A percentile compares a stretch with the other conserved stretches of the same genome.
Conservation (phyloP, 2,113 vertebrate genomes). For the Nothoprocta perdicaria region DNA sequence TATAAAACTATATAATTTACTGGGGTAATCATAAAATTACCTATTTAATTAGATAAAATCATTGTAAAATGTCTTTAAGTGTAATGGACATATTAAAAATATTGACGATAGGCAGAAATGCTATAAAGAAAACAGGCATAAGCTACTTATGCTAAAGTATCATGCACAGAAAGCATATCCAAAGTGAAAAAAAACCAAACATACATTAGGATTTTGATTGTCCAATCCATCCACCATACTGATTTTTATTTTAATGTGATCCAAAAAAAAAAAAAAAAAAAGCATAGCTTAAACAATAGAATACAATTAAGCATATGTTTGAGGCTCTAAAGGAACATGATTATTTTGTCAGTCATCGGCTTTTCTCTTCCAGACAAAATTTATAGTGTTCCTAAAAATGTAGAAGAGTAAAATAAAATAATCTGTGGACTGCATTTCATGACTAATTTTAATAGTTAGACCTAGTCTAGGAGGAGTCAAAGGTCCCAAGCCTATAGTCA, state of each 20-base stretch:
- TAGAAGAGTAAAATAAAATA: slow-evolving; percentile 26
- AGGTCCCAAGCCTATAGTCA: not conserved
- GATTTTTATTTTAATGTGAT: slow-evolving; percentile 75
- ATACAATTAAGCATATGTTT: slow-evolving; percentile 38
- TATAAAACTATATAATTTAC: slow-evolving; percentile 18
- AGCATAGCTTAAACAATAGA: slow-evolving; percentile 56
- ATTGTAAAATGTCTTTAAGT: not conserved
- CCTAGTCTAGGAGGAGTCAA: not conserved
- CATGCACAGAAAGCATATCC: slow-evolving; percentile 1
- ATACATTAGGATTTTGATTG: slow-evolving; percentile 59
- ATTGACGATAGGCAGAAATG: not conserved
- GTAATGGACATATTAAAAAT: not conserved
- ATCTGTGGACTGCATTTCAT: slow-evolving; percentile 21
- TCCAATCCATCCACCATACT: slow-evolving; percentile 49
- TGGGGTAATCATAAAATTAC: slow-evolving; percentile 10
- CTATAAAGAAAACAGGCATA: not conserved
- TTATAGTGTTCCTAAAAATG: slow-evolving; percentile 46
- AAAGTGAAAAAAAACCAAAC: slow-evolving; percentile 45
- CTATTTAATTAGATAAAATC: not conserved
- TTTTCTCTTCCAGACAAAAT: slow-evolving; percentile 53
- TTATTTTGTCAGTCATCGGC: slow-evolving; percentile 40
- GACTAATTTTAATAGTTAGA: not conserved
- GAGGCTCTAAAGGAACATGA: slow-evolving; percentile 14
- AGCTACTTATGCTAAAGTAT: slow-evolving; percentile 3
- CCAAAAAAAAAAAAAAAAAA: slow-evolving; percentile 70